Evolutionary conservation across 2,113 vertebrate genomes (phyloP).

Genomic region (Brachyhypopomus gauderio): DNA sequence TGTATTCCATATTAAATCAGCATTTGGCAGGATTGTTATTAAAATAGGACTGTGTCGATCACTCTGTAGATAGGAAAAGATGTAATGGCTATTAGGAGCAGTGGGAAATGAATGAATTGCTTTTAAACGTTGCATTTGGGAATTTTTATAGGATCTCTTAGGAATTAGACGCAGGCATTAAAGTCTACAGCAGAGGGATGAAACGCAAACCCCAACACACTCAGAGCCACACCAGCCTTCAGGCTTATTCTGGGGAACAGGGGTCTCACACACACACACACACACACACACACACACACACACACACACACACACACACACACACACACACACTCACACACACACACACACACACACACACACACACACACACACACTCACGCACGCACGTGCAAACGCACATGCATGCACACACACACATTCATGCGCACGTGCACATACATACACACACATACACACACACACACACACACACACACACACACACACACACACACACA

Average conservation of each 20-base stretch:
- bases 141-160: constrained; percentile 44
- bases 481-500: background rate
- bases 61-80: background rate
- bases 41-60: background rate
- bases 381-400: background rate
- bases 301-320: background rate
- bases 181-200: constrained; percentile 13
- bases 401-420: background rate
- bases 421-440: background rate
- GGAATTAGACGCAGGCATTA: constrained; percentile 8
- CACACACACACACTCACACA: background rate
- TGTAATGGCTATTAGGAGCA: constrained; percentile 11
- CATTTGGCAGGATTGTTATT: background rate
- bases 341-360: too few species aligned
- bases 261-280: constrained; percentile 1
- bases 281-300: background rate
- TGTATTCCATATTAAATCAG: constrained; percentile 8
- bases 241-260: too few species aligned
- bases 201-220: constrained; percentile 19
- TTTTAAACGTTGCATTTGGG: constrained; percentile 33
- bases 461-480: background rate
- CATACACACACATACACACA: background rate
- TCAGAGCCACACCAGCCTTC: constrained; percentile 4
- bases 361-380: background rate
- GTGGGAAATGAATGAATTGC: constrained; percentile 15